phyloP scores from a whole-genome alignment of 2,888 invertebrate species.

The Linyphia triangularis region DNA sequence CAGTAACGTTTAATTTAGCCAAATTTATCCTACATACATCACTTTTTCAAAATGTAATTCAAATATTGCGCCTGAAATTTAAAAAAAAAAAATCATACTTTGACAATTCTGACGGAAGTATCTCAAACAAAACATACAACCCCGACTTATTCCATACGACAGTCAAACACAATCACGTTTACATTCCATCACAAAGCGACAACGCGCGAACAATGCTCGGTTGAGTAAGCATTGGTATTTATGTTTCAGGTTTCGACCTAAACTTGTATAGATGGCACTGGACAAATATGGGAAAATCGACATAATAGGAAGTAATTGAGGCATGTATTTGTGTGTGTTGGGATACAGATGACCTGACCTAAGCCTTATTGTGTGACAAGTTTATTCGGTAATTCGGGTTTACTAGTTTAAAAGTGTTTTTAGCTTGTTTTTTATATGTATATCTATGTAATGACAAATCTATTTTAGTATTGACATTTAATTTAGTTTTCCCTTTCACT shows the following conservation, averaged over 20 bases:
- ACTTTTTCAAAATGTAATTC: too few species aligned
- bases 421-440: not conserved
- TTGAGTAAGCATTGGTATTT: slow-evolving; percentile 27
- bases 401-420: slow-evolving; percentile 14
- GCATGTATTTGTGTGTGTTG: slow-evolving; percentile 5
- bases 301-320: slow-evolving; percentile 26
- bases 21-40: too few species aligned
- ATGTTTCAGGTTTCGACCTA: not conserved
- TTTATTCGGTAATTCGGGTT: slow-evolving; percentile 30
- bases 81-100: too few species aligned
- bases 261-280: not conserved
- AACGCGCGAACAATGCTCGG: not conserved
- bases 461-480: too few species aligned
- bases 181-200: not conserved
- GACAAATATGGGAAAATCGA: slow-evolving; percentile 14
- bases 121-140: not conserved
- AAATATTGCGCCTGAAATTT: too few species aligned
- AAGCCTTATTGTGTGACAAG: not conserved
- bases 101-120: not conserved
- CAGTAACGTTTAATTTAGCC: too few species aligned
- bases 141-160: not conserved
- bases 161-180: not conserved
- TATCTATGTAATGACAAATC: too few species aligned
- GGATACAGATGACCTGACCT: slow-evolving; percentile 29
- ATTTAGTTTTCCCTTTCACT: too few species aligned